These are phyloP conservation scores for Talpa occidentalis DNA, from an alignment of 2,113 vertebrate species.

Conservation along the genomic window DNA sequence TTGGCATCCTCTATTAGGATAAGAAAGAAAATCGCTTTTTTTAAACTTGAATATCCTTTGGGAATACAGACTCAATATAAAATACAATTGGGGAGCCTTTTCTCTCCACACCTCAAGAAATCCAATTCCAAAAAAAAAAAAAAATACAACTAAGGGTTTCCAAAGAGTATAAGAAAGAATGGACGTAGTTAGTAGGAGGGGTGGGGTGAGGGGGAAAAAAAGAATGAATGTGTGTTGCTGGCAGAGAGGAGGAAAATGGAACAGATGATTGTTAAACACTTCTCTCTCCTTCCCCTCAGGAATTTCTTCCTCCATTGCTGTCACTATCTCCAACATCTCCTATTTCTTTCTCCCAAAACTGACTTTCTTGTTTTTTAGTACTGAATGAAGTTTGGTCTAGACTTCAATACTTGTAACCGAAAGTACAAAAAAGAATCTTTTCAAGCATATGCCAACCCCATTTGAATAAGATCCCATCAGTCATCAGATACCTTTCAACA, in stretches of 20 bases:
- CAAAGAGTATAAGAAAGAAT: background rate
- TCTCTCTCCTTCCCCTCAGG: background rate
- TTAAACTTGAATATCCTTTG: background rate
- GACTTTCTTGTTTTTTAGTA: background rate
- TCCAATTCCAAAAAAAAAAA: background rate
- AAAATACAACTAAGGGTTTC: background rate
- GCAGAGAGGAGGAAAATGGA: accelerated
- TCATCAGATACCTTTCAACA: background rate
- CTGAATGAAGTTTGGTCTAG: background rate
- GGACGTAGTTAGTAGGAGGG: too few relatives aligned
- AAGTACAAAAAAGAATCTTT: background rate
- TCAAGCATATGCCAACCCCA: background rate
- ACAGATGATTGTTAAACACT: accelerated
- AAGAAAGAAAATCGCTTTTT: background rate
- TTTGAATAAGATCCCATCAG: background rate
- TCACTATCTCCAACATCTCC: background rate
- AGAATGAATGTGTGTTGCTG: too few relatives aligned
- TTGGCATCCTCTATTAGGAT: accelerated
- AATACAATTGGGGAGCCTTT: background rate
- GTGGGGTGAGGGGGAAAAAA: background rate
- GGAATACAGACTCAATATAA: background rate
- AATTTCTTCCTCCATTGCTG: background rate
- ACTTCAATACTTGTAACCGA: background rate
- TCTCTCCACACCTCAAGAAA: background rate
- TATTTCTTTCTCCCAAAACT: background rate